A percentile compares a stretch with the other conserved stretches of the same genome.
These are phyloP conservation scores for Semnopithecus entellus DNA, from an alignment of 2,113 vertebrate genomes.

Conservation along the genomic window DNA sequence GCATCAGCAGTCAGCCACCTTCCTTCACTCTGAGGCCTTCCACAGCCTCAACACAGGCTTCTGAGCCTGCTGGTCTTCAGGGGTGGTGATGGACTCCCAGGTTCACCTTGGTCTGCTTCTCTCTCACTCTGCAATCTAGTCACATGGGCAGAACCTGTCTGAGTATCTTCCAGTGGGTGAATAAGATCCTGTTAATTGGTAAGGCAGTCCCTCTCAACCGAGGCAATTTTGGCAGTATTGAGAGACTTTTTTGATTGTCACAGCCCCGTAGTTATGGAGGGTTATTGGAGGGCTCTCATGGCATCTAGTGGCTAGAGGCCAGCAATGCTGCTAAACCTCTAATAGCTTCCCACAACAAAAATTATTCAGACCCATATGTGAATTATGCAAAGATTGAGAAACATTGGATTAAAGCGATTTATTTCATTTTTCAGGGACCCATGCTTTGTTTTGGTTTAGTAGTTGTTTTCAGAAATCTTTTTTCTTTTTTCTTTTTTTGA, in stretches of 20 bases:
- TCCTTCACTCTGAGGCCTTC: background rate
- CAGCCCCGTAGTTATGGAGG: background rate
- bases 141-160: background rate
- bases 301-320: background rate
- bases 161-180: background rate
- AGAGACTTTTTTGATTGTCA: background rate
- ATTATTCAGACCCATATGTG: background rate
- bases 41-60: background rate
- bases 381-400: background rate
- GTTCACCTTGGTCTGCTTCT: background rate
- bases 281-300: background rate
- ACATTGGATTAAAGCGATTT: background rate
- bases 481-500: too few relatives aligned
- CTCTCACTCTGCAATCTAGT: background rate
- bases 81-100: background rate
- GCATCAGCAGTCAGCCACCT: background rate
- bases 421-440: constrained; percentile 20
- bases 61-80: background rate
- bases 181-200: background rate
- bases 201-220: background rate
- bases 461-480: constrained; percentile 30
- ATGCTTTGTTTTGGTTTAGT: background rate
- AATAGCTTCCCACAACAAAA: background rate
- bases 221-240: background rate
- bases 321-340: background rate